These are phyloP conservation scores for Thumatha senex DNA, from an alignment of 2,888 invertebrate genomes.

Conservation along the genomic window DNA sequence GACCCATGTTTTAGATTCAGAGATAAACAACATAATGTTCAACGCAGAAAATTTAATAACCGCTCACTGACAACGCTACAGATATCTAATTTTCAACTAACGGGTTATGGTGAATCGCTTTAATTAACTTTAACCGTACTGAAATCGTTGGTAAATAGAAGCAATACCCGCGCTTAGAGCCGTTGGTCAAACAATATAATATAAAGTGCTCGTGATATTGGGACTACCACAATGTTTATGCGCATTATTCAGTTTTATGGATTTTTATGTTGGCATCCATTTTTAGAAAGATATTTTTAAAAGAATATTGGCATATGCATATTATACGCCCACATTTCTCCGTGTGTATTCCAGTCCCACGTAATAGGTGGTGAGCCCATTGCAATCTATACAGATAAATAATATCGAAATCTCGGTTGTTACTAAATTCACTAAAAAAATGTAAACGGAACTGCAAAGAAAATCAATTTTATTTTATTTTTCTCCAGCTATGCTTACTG, in stretches of 20 bases:
- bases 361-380: too few relatives aligned
- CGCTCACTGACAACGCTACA: constrained; percentile 41
- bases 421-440: too few relatives aligned
- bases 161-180: constrained; percentile 9
- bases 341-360: too few relatives aligned
- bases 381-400: too few relatives aligned
- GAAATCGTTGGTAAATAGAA: constrained; percentile 29
- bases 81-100: constrained; percentile 43
- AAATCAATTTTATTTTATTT: too few relatives aligned
- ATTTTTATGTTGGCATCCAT: background rate
- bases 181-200: constrained; percentile 7
- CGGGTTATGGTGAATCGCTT: constrained; percentile 29
- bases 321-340: too few relatives aligned
- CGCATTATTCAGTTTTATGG: background rate
- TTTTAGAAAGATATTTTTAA: too few relatives aligned
- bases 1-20: constrained; percentile 41
- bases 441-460: too few relatives aligned
- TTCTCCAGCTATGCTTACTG: too few relatives aligned
- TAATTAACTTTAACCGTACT: constrained; percentile 40
- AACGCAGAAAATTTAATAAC: constrained; percentile 63
- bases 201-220: constrained; percentile 5
- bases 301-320: too few relatives aligned
- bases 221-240: background rate
- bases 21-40: constrained; percentile 47
- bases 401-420: too few relatives aligned